phyloP scores from a whole-genome alignment of 2,113 vertebrate genomes.

The Otocyon megalotis region DNA sequence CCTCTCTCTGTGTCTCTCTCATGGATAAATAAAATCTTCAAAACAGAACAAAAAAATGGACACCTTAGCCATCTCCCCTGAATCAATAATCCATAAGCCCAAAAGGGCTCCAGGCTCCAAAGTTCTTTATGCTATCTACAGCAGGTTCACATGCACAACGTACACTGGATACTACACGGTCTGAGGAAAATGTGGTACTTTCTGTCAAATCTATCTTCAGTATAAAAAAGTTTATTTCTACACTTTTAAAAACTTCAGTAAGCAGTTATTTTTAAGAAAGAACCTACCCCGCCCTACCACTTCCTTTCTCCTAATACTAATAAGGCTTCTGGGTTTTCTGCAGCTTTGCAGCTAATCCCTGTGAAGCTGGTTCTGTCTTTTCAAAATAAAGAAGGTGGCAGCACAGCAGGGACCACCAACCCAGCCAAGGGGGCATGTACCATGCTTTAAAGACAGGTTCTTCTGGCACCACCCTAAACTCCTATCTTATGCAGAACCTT shows the following conservation, averaged over 20 bases:
- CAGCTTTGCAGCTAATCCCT: background rate
- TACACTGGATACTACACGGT: accelerated
- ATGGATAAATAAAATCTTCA: too few species aligned
- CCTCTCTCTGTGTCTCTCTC: too few species aligned
- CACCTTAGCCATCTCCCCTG: background rate
- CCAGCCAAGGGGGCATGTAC: accelerated
- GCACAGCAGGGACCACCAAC: background rate
- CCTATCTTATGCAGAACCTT: background rate
- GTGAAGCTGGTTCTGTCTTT: background rate
- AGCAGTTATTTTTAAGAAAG: background rate
- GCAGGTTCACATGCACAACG: accelerated
- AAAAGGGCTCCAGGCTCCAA: background rate
- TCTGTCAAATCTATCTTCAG: background rate
- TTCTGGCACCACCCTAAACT: accelerated
- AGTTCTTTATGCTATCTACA: background rate
- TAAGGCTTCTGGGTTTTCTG: background rate
- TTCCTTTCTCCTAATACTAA: background rate
- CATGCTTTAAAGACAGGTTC: background rate
- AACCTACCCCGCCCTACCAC: background rate
- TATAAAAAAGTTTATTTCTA: background rate
- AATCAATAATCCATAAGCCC: background rate
- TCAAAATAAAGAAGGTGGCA: background rate
- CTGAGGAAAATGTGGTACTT: accelerated
- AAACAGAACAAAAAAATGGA: background rate
- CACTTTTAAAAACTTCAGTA: background rate